These are phyloP conservation scores for Gobio occitaniae DNA, from an alignment of 2,797 vertebrate genomes.

Conservation along the genomic window DNA sequence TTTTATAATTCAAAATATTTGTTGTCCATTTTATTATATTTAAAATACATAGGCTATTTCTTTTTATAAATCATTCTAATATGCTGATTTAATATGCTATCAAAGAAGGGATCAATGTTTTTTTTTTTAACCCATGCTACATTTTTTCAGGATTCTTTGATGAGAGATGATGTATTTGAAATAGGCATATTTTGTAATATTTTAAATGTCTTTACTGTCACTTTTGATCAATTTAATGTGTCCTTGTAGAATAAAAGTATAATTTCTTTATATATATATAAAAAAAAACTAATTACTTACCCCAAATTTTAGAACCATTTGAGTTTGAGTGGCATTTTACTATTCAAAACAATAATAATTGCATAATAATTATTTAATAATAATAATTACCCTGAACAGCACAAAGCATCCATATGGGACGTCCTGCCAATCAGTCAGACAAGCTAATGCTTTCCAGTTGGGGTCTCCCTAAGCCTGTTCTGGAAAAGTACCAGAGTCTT, in stretches of 20 bases:
- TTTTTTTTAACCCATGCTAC: background rate
- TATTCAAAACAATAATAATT: background rate
- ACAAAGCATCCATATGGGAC: conserved; percentile 73
- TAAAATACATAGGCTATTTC: too few relatives aligned
- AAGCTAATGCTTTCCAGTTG: conserved; percentile 90
- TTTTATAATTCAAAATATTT: too few relatives aligned
- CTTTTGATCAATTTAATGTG: background rate
- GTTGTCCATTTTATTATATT: too few relatives aligned
- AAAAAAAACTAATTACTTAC: background rate
- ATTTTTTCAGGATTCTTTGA: background rate
- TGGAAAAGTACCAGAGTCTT: conserved; percentile 88
- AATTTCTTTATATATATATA: too few relatives aligned
- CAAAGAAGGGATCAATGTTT: background rate
- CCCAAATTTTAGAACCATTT: background rate
- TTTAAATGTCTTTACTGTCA: background rate
- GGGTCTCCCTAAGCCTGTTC: conserved; percentile 89
- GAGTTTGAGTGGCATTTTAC: background rate
- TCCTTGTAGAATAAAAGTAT: background rate
- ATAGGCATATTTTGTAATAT: background rate
- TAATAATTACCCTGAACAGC: conserved; percentile 69
- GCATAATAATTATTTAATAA: background rate
- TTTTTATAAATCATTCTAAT: too few relatives aligned
- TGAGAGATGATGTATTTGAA: background rate
- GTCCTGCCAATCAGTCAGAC: conserved; percentile 81
- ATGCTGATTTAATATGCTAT: background rate